These are phyloP conservation scores for Leptarthrus brevirostris DNA, from an alignment of 2,888 invertebrate genomes.

Conservation along the genomic window DNA sequence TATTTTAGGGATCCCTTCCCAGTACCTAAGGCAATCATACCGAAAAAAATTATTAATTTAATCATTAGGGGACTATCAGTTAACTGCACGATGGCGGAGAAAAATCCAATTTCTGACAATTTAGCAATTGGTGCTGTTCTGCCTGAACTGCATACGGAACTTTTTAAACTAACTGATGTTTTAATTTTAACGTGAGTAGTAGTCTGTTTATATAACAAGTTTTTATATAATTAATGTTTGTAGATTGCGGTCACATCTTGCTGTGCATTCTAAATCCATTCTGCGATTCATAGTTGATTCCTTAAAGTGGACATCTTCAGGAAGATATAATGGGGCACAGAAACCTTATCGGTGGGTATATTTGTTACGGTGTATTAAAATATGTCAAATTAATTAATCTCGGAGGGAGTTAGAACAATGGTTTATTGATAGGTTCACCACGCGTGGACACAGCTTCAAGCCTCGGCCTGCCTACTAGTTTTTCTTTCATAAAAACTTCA, in stretches of 20 bases:
- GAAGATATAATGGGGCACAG: conserved; percentile 56
- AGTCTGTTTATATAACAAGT: background rate
- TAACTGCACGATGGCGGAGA: conserved; percentile 58
- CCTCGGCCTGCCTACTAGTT: no score
- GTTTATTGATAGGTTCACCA: no score
- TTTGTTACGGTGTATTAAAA: no score
- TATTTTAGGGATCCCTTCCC: conserved; percentile 61
- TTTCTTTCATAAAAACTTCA: no score
- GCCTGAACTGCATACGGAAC: conserved; percentile 58
- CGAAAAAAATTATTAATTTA: conserved; percentile 59
- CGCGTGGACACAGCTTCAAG: no score
- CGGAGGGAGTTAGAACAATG: no score
- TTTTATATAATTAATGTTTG: conserved; percentile 34
- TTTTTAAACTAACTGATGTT: conserved; percentile 58
- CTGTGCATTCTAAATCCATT: conserved; percentile 57
- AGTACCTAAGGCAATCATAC: conserved; percentile 59
- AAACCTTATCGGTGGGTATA: conserved; percentile 59
- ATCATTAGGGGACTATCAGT: conserved; percentile 60
- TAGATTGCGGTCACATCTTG: conserved; percentile 58
- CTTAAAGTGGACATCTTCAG: conserved; percentile 60
- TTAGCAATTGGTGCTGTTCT: conserved; percentile 59
- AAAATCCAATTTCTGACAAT: conserved; percentile 60
- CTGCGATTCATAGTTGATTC: conserved; percentile 58
- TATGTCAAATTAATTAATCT: no score
- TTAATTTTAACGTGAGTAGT: conserved; percentile 58